Conservation (phyloP, 2,888 invertebrate genomes). For the Synergus laeviventris region DNA sequence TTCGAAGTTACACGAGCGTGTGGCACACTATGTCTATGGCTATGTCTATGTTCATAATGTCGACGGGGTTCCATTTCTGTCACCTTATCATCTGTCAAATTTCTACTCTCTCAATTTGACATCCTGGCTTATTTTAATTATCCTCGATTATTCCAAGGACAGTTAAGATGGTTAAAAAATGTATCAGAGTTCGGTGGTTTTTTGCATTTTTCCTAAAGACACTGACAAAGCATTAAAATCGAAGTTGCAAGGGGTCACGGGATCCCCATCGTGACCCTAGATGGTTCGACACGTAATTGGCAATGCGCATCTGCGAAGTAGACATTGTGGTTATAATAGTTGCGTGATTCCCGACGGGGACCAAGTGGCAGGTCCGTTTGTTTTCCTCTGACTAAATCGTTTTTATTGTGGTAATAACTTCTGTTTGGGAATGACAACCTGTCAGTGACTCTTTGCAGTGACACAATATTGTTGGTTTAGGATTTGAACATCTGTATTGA, state of each 20-base stretch:
- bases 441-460: background rate
- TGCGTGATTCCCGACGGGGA: background rate
- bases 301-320: slow-evolving; percentile 17
- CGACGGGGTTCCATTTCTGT: slow-evolving; percentile 48
- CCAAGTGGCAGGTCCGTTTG: background rate
- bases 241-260: background rate
- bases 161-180: background rate
- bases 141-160: no score
- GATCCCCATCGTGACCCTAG: slow-evolving; percentile 4
- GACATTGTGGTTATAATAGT: background rate
- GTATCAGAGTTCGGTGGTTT: background rate
- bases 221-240: background rate
- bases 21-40: slow-evolving; percentile 45
- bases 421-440: background rate
- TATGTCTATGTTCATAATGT: slow-evolving; percentile 41
- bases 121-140: slow-evolving; percentile 1
- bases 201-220: background rate
- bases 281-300: slow-evolving; percentile 13
- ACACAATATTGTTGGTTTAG: background rate
- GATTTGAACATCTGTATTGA: background rate
- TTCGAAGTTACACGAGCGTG: slow-evolving; percentile 54
- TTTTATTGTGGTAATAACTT: slow-evolving; percentile 22
- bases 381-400: slow-evolving; percentile 12
- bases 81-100: slow-evolving; percentile 50
- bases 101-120: slow-evolving; percentile 52